phyloP scores from a whole-genome alignment of 2,888 invertebrate genomes.

The Artemia sinica region DNA sequence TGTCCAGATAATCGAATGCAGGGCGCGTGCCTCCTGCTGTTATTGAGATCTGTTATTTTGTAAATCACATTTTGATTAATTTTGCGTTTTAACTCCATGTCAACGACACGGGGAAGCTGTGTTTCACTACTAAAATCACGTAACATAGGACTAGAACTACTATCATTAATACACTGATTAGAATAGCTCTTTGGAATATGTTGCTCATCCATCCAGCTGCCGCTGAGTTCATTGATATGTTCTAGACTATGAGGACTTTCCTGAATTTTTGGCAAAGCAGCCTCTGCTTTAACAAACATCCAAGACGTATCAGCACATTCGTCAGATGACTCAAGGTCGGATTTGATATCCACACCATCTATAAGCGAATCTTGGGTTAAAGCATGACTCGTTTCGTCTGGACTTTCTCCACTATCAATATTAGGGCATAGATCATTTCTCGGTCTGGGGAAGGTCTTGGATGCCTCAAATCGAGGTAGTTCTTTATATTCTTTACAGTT shows the following conservation, averaged over 20 bases:
- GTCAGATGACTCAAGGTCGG: not conserved
- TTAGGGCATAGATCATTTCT: not conserved
- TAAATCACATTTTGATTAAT: too few species aligned
- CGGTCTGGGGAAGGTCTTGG: not conserved
- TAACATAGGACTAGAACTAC: not conserved
- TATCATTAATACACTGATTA: not conserved
- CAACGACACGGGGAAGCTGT: slow-evolving; percentile 2
- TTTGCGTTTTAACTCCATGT: not conserved
- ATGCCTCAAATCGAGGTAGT: not conserved
- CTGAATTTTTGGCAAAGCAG: not conserved
- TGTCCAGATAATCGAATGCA: too few species aligned
- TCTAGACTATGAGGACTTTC: slow-evolving; percentile 12
- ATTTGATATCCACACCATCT: not conserved
- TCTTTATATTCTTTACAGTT: not conserved
- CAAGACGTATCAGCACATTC: not conserved
- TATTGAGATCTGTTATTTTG: too few species aligned
- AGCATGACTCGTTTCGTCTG: not conserved
- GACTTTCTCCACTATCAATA: not conserved
- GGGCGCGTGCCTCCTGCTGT: too few species aligned
- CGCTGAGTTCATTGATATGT: not conserved
- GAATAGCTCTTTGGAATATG: not conserved
- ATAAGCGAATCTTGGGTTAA: not conserved
- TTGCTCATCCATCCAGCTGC: not conserved
- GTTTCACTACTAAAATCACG: slow-evolving; percentile 1
- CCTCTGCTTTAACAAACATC: not conserved